Conservation (phyloP, 2,113 vertebrate species). For the Paraplagusia blochii region DNA sequence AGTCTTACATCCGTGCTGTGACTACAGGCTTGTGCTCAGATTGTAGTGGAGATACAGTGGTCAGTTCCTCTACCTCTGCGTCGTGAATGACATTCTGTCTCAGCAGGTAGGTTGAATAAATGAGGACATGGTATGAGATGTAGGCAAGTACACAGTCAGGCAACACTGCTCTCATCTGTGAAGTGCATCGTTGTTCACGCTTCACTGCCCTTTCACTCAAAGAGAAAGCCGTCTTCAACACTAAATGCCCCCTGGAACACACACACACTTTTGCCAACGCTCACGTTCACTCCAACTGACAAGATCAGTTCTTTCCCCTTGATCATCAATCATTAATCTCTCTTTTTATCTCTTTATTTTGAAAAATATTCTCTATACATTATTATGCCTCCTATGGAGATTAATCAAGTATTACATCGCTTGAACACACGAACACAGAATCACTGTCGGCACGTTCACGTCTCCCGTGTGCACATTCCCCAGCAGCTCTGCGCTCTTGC, state of each 20-base stretch:
- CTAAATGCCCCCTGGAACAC: slow-evolving; percentile 41
- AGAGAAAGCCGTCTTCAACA: slow-evolving; percentile 30
- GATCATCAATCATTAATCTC: slow-evolving; percentile 6
- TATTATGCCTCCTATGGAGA: not conserved
- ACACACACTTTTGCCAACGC: slow-evolving; percentile 1
- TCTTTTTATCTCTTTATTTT: no score
- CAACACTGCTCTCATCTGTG: slow-evolving; percentile 34
- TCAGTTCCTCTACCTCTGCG: no score
- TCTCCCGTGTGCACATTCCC: slow-evolving; percentile 30
- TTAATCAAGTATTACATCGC: slow-evolving; percentile 3
- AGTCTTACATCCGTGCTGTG: no score
- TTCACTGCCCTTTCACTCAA: slow-evolving; percentile 47
- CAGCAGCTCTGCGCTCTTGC: slow-evolving; percentile 23
- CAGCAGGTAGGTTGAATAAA: slow-evolving; percentile 37
- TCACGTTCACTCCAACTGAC: not conserved
- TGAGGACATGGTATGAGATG: slow-evolving; percentile 50
- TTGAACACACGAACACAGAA: slow-evolving; percentile 26
- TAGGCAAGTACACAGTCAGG: slow-evolving; percentile 47
- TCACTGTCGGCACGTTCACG: slow-evolving; percentile 32
- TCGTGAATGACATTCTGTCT: slow-evolving; percentile 9
- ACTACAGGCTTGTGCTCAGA: no score
- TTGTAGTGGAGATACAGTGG: no score
- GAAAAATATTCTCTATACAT: not conserved
- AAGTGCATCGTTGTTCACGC: slow-evolving; percentile 57
- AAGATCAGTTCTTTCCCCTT: slow-evolving; percentile 17